Percentiles rank a stretch among this genome's conserved stretches.
Conservation (phyloP, 2,113 vertebrate species). For the Serinus canaria region DNA sequence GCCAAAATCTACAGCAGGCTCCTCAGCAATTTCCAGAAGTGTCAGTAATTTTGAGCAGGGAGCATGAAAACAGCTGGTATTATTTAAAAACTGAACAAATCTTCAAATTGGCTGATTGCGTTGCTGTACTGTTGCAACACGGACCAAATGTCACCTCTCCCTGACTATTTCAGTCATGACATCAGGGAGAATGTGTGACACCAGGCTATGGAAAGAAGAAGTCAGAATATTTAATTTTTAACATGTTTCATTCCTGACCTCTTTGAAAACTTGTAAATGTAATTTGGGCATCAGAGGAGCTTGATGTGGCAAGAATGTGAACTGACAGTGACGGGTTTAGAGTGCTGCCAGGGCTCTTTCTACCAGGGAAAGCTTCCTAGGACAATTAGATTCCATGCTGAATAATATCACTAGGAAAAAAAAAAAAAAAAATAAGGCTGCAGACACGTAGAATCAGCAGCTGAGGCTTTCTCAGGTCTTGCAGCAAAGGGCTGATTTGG, state of each 20-base stretch:
- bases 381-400: background rate
- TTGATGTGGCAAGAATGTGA: background rate
- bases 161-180: background rate
- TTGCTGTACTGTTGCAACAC: background rate
- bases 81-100: slow-evolving; percentile 23
- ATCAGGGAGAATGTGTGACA: background rate
- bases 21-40: slow-evolving; percentile 23
- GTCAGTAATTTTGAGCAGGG: background rate
- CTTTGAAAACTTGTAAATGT: slow-evolving; percentile 13
- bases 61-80: background rate
- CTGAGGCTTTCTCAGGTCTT: slow-evolving; percentile 26
- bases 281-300: background rate
- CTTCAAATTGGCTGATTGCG: slow-evolving; percentile 30
- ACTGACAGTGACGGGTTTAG: background rate
- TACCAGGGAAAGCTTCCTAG: background rate
- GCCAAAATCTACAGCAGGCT: background rate
- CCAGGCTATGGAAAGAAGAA: background rate
- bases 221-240: background rate
- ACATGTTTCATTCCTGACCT: background rate
- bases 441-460: background rate
- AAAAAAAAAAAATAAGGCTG: background rate
- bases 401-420: background rate
- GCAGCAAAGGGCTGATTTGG: slow-evolving; percentile 20
- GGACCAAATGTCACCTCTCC: background rate
- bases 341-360: background rate